phyloP scores from a whole-genome alignment of 2,797 vertebrate species.

The Manis crassicaudata region DNA sequence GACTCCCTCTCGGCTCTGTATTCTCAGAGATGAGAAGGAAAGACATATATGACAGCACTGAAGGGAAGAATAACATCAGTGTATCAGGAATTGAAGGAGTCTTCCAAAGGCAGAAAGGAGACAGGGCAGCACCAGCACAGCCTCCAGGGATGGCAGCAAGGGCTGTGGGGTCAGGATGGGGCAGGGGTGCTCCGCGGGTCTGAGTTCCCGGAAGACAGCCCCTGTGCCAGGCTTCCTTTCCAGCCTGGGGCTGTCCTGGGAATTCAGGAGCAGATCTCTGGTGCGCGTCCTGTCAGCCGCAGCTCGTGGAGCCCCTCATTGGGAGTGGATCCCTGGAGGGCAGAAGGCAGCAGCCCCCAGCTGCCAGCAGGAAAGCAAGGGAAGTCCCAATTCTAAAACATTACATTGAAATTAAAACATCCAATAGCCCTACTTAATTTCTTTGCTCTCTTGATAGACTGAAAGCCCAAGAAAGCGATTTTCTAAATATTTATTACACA shows the following conservation, averaged over 20 bases:
- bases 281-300: neutral
- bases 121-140: neutral
- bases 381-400: neutral
- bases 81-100: neutral
- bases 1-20: no score
- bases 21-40: neutral
- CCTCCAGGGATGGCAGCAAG: neutral
- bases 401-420: neutral
- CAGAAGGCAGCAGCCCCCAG: rapidly evolving
- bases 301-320: neutral
- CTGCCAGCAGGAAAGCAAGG: rapidly evolving
- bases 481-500: neutral
- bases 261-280: neutral
- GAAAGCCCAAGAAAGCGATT: neutral
- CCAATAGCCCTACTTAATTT: neutral
- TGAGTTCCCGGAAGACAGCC: neutral
- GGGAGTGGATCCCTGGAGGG: neutral
- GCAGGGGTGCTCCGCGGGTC: rapidly evolving
- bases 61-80: neutral
- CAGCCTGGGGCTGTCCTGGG: neutral
- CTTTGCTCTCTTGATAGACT: neutral
- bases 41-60: rapidly evolving
- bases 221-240: rapidly evolving
- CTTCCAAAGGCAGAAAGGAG: neutral
- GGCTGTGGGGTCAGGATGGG: rapidly evolving